A percentile compares a stretch with the other conserved stretches of the same genome.
Evolutionary conservation across 53 echinoderm and acorn worm genomes (phyloP).

Genomic region (Henricia sp.): DNA sequence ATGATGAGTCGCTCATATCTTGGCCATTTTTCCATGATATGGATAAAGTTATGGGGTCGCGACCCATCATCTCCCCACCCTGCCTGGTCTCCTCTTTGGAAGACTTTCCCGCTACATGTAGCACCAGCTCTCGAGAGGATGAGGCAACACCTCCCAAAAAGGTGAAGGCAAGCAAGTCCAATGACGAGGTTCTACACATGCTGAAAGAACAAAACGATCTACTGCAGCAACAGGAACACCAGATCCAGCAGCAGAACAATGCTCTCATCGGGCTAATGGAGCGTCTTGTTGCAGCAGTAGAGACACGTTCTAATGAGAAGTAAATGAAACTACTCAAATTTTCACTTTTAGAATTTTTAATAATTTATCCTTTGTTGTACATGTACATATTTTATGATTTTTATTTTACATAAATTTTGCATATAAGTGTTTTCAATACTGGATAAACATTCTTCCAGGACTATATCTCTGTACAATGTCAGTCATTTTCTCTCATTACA

Average conservation of each 20-base stretch:
- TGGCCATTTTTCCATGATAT: slow-evolving; percentile 3
- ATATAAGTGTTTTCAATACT: not conserved
- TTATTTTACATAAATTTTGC: no score
- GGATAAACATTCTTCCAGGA: no score
- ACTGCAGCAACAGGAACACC: not conserved
- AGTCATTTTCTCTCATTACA: no score
- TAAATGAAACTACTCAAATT: no score
- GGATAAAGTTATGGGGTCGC: not conserved
- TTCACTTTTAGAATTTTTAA: no score
- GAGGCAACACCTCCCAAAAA: not conserved
- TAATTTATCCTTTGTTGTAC: no score
- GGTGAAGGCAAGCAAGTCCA: not conserved
- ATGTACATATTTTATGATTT: not conserved
- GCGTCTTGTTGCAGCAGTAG: not conserved
- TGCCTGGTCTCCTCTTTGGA: slow-evolving; percentile 15
- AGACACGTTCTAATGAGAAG: not conserved
- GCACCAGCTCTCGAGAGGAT: not conserved
- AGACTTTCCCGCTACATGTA: not conserved
- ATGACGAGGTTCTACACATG: not conserved
- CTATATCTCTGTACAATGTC: no score
- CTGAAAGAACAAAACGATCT: not conserved
- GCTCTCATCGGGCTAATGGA: not conserved
- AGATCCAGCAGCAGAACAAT: not conserved
- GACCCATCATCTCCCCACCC: slow-evolving; percentile 7
- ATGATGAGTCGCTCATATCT: not conserved